These are phyloP conservation scores for Delia radicum DNA, from an alignment of 1,140 invertebrate genomes.

Conservation along the genomic window DNA sequence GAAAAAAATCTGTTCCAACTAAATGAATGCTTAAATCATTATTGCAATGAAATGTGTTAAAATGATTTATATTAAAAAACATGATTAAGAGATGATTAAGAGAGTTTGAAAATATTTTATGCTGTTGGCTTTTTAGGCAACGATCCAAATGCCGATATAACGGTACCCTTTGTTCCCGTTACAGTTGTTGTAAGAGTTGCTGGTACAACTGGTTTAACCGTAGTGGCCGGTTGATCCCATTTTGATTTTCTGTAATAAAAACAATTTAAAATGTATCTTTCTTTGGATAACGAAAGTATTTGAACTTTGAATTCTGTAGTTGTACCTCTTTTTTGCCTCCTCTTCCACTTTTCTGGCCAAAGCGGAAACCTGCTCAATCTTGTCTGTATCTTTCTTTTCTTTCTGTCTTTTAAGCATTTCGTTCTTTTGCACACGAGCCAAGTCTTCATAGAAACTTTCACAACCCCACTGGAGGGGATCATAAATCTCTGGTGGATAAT, in stretches of 20 bases:
- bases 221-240: constrained; percentile 81
- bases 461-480: constrained; percentile 84
- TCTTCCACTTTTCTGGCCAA: constrained; percentile 70
- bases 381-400: constrained; percentile 84
- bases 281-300: no score
- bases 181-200: constrained; percentile 73
- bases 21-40: no score
- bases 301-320: no score
- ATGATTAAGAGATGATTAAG: no score
- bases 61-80: no score
- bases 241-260: constrained; percentile 72
- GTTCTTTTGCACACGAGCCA: constrained; percentile 83
- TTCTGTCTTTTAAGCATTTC: constrained; percentile 93
- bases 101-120: constrained; percentile 14
- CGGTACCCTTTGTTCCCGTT: constrained; percentile 81
- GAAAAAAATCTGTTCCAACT: no score
- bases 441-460: constrained; percentile 90
- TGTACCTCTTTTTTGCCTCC: constrained; percentile 59
- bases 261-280: no score
- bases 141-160: constrained; percentile 86
- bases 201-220: constrained; percentile 55
- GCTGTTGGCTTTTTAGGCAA: constrained; percentile 71
- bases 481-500: constrained; percentile 90
- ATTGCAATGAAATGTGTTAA: no score
- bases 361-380: constrained; percentile 86